phyloP scores from a whole-genome alignment of 2,888 invertebrate genomes.

The Cartodere bifasciata region DNA sequence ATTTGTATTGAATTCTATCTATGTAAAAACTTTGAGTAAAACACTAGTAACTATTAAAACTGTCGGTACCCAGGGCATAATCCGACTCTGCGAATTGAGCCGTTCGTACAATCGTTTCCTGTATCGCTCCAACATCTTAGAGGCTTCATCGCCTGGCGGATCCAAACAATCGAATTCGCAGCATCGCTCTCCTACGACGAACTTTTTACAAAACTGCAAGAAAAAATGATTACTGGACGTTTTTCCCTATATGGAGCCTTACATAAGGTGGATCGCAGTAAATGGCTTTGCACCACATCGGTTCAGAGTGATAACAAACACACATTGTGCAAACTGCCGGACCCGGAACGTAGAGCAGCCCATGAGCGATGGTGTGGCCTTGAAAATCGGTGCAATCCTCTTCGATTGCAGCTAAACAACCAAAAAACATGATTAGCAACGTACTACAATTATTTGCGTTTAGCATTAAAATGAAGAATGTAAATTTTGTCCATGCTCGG shows the following conservation, averaged over 20 bases:
- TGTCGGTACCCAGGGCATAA: too few relatives aligned
- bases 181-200: constrained; percentile 71
- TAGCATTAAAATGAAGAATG: too few relatives aligned
- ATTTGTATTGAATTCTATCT: too few relatives aligned
- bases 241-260: constrained; percentile 32
- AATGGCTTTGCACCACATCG: constrained; percentile 78
- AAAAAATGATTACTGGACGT: not conserved
- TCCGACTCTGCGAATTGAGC: constrained; percentile 8
- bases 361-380: constrained; percentile 64
- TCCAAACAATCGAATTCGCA: constrained; percentile 84
- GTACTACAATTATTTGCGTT: too few relatives aligned
- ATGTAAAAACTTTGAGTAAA: too few relatives aligned
- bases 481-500: too few relatives aligned
- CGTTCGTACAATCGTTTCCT: constrained; percentile 20
- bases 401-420: constrained; percentile 48
- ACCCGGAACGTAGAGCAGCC: constrained; percentile 70
- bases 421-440: constrained; percentile 7
- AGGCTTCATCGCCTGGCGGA: constrained; percentile 51
- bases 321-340: constrained; percentile 75
- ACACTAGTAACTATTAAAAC: too few relatives aligned
- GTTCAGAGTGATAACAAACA: constrained; percentile 75
- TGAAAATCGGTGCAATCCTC: constrained; percentile 78
- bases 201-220: constrained; percentile 70
- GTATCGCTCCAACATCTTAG: constrained; percentile 26
- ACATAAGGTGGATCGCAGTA: constrained; percentile 79